Percentiles rank a stretch among this genome's conserved stretches.
phyloP scores from a whole-genome alignment of 2,797 vertebrate species.

The Paramormyrops hopkinsi region DNA sequence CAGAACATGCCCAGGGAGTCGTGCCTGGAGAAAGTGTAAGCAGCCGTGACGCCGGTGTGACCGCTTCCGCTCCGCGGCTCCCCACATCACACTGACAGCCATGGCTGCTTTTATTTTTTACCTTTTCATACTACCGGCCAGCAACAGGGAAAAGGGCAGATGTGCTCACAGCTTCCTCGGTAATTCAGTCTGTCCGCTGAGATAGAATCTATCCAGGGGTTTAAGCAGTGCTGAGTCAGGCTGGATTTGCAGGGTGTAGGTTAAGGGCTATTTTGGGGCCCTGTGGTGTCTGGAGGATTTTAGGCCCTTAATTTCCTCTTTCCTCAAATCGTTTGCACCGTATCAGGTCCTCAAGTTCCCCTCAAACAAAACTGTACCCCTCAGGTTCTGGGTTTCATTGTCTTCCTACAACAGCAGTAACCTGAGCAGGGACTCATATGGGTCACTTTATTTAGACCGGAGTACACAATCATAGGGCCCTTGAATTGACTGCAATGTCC shows the following conservation, averaged over 20 bases:
- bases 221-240: not conserved
- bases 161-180: constrained; percentile 4
- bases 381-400: not conserved
- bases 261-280: constrained; percentile 9
- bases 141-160: constrained; percentile 8
- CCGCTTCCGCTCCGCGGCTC: not conserved
- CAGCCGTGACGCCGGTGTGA: constrained; percentile 24
- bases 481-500: not conserved
- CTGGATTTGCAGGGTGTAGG: not conserved
- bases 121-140: constrained; percentile 3
- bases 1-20: constrained; percentile 94
- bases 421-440: not conserved
- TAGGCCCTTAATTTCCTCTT: not conserved
- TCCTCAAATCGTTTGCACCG: not conserved
- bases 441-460: not conserved
- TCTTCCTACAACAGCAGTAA: not conserved
- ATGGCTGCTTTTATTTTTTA: not conserved
- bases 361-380: not conserved
- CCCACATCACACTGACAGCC: not conserved
- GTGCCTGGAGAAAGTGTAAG: constrained; percentile 94
- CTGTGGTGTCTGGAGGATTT: not conserved
- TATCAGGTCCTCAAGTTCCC: not conserved
- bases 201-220: constrained; percentile 5
- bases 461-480: not conserved
- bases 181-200: constrained; percentile 15